These are phyloP conservation scores for Linhomoeus sp. DNA, from an alignment of 2,888 invertebrate genomes.

Conservation along the genomic window DNA sequence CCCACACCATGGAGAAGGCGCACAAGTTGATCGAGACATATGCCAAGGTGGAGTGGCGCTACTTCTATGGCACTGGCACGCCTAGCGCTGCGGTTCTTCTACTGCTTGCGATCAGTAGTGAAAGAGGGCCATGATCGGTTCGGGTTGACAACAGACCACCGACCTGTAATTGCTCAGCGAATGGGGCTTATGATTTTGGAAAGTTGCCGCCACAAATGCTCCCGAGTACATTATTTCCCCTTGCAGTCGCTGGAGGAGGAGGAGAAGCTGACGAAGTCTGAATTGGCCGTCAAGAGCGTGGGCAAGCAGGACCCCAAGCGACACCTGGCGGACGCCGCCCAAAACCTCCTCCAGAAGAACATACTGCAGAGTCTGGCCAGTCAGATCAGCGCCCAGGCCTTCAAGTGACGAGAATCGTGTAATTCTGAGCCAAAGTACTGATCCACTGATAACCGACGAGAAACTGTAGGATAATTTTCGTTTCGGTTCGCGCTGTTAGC, in stretches of 20 bases:
- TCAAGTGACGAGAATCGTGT: constrained; percentile 41
- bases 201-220: too few relatives aligned
- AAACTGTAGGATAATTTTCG: too few relatives aligned
- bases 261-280: constrained; percentile 97
- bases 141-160: too few relatives aligned
- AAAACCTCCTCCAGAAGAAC: constrained; percentile 56
- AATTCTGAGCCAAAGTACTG: too few relatives aligned
- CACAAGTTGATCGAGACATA: constrained; percentile 90
- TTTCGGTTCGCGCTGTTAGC: too few relatives aligned
- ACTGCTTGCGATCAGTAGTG: neutral
- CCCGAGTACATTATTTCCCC: too few relatives aligned
- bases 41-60: constrained; percentile 45
- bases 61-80: too few relatives aligned
- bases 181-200: too few relatives aligned
- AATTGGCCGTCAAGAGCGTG: constrained; percentile 95
- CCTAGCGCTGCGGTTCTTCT: neutral
- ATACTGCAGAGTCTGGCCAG: constrained; percentile 93
- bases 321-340: constrained; percentile 95
- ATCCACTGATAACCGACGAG: too few relatives aligned
- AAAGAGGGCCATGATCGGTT: neutral
- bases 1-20: constrained; percentile 84
- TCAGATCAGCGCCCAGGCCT: constrained; percentile 77
- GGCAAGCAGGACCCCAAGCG: constrained; percentile 89
- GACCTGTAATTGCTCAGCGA: too few relatives aligned
- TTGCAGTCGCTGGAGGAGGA: constrained; percentile 77